Evolutionary conservation across 2,113 vertebrate species (phyloP).

Genomic region (Sinocyclocheilus grahami): DNA sequence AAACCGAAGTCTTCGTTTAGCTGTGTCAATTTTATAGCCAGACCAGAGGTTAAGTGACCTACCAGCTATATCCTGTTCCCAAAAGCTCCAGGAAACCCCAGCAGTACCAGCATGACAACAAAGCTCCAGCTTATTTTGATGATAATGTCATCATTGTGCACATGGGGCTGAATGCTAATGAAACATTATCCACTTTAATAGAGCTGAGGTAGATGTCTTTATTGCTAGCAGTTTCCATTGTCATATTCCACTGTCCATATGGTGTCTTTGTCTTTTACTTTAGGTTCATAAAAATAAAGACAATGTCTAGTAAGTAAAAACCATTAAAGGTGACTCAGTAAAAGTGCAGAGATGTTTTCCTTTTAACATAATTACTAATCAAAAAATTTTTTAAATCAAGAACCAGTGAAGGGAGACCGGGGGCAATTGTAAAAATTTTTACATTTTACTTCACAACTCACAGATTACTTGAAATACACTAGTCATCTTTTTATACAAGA

Average conservation of each 20-base stretch:
- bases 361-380: not conserved
- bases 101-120: conserved; percentile 50
- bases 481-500: too few species aligned
- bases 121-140: conserved; percentile 57
- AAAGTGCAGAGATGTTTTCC: not conserved
- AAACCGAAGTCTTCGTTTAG: conserved; percentile 5
- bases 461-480: too few species aligned
- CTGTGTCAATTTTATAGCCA: conserved; percentile 23
- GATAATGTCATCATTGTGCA: conserved; percentile 65
- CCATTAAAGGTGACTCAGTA: not conserved
- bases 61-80: conserved; percentile 48
- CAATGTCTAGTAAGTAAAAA: conserved; percentile 1
- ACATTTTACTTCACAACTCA: too few species aligned
- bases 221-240: conserved; percentile 16
- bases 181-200: conserved; percentile 48
- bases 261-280: not conserved
- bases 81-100: conserved; percentile 62
- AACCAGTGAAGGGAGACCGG: too few species aligned
- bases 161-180: conserved; percentile 61
- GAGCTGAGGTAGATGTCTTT: conserved; percentile 32
- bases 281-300: conserved; percentile 36
- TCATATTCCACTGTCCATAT: not conserved
- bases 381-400: not conserved
- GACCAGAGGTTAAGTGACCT: conserved; percentile 20
- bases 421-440: too few species aligned